These are phyloP conservation scores for Drosophila truncata DNA, from an alignment of 1,140 invertebrate species.

Conservation along the genomic window DNA sequence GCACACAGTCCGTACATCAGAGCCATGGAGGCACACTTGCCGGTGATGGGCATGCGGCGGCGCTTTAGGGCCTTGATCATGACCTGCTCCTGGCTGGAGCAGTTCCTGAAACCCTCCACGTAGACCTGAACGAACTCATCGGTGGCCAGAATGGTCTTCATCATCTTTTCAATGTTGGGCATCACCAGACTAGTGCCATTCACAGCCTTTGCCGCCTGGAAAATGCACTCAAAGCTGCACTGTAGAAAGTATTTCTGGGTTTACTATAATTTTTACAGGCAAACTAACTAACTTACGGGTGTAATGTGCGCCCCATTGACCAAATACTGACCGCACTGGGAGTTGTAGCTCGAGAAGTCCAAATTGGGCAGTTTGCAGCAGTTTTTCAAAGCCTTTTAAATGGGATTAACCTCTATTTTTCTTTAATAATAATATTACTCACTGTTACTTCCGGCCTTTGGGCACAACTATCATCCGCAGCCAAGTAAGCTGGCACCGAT, in stretches of 20 bases:
- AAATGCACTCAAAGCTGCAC: slow-evolving; percentile 59
- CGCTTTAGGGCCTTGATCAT: slow-evolving; percentile 44
- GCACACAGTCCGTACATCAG: slow-evolving; percentile 57
- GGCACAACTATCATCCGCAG: slow-evolving; percentile 21
- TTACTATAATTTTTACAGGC: background rate
- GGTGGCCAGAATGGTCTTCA: slow-evolving; percentile 19
- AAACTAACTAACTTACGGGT: slow-evolving; percentile 23
- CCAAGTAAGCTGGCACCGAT: background rate
- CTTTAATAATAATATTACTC: slow-evolving; percentile 6
- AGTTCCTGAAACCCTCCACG: slow-evolving; percentile 34
- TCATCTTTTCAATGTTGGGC: slow-evolving; percentile 40
- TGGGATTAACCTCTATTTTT: background rate
- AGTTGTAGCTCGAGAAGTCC: slow-evolving; percentile 15
- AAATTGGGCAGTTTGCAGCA: slow-evolving; percentile 40
- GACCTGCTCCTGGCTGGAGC: slow-evolving; percentile 23
- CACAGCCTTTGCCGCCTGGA: slow-evolving; percentile 11
- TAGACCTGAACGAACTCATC: slow-evolving; percentile 29
- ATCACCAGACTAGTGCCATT: slow-evolving; percentile 47
- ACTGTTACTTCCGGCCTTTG: slow-evolving; percentile 35
- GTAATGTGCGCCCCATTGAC: slow-evolving; percentile 29
- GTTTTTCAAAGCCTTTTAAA: slow-evolving; percentile 37
- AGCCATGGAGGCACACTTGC: slow-evolving; percentile 47
- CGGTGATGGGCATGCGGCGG: slow-evolving; percentile 46
- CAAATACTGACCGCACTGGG: slow-evolving; percentile 42
- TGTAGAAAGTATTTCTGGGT: background rate